These are phyloP conservation scores for Notodonta dromedarius DNA, from an alignment of 2,888 invertebrate genomes.

Conservation along the genomic window DNA sequence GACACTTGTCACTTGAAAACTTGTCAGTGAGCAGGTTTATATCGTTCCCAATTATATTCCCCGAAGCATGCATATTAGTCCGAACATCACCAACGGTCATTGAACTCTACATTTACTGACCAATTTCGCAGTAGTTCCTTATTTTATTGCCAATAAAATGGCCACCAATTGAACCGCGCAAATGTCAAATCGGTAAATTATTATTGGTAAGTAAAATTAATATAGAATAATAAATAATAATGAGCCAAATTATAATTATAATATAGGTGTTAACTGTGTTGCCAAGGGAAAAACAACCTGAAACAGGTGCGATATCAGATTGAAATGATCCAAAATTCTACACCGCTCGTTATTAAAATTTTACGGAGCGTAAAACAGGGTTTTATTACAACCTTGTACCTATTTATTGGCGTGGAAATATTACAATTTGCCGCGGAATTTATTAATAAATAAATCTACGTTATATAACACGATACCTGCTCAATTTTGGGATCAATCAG, in stretches of 20 bases:
- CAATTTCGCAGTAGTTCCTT: not conserved
- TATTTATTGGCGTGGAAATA: constrained; percentile 2
- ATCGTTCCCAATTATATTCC: not conserved
- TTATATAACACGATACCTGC: too few species aligned
- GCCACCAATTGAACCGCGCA: too few species aligned
- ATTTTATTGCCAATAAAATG: not conserved
- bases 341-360: not conserved
- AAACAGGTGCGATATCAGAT: not conserved
- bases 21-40: not conserved
- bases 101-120: not conserved
- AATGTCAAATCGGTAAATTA: too few species aligned
- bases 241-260: too few species aligned
- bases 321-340: not conserved
- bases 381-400: constrained; percentile 4
- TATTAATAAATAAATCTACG: not conserved
- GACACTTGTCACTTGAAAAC: too few species aligned
- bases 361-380: constrained; percentile 1
- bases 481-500: too few species aligned
- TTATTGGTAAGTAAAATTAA: too few species aligned
- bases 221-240: too few species aligned
- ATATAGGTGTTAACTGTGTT: too few species aligned
- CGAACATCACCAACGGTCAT: not conserved
- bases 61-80: not conserved
- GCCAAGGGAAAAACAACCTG: not conserved
- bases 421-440: not conserved